A percentile compares a stretch with the other conserved stretches of the same genome.
Evolutionary conservation across 2,113 vertebrate species (phyloP).

Genomic region (Falco punctatus): DNA sequence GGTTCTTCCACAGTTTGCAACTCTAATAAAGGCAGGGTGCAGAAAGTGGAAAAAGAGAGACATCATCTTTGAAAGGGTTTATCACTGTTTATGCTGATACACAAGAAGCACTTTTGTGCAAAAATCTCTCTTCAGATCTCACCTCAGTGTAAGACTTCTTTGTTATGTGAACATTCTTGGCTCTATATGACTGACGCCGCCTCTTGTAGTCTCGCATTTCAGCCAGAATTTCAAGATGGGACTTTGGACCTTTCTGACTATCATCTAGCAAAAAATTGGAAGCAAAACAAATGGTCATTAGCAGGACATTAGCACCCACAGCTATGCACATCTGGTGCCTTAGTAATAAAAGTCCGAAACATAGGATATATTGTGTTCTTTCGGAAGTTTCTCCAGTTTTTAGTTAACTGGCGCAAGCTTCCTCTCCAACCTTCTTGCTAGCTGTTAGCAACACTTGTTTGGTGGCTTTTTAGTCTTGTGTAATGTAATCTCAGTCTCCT

Average conservation of each 20-base stretch:
- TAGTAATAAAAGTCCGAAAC: not conserved
- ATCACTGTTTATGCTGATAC: not conserved
- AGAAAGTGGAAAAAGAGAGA: not conserved
- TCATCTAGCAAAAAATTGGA: conserved; percentile 76
- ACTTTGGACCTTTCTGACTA: conserved; percentile 89
- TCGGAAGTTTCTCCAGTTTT: not conserved
- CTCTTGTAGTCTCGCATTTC: conserved; percentile 99
- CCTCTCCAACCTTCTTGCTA: not conserved
- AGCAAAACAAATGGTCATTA: not conserved
- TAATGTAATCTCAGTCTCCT: not conserved
- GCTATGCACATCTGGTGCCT: not conserved
- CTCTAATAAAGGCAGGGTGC: not conserved
- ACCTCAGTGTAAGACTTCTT: conserved; percentile 99
- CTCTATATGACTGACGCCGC: conserved; percentile 93
- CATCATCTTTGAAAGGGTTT: not conserved
- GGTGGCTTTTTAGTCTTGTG: too few relatives aligned
- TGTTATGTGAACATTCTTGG: conserved; percentile 98
- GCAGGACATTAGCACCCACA: not conserved
- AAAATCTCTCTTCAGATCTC: not conserved
- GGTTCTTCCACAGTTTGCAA: not conserved
- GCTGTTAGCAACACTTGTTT: not conserved
- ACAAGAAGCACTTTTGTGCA: not conserved
- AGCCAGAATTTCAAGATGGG: conserved; percentile 95
- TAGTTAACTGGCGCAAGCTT: not conserved
- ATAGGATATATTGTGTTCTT: not conserved